A percentile compares a stretch with the other conserved stretches of the same genome.
Evolutionary conservation across 1,140 invertebrate species (phyloP).

Genomic region (Tribolium madens): DNA sequence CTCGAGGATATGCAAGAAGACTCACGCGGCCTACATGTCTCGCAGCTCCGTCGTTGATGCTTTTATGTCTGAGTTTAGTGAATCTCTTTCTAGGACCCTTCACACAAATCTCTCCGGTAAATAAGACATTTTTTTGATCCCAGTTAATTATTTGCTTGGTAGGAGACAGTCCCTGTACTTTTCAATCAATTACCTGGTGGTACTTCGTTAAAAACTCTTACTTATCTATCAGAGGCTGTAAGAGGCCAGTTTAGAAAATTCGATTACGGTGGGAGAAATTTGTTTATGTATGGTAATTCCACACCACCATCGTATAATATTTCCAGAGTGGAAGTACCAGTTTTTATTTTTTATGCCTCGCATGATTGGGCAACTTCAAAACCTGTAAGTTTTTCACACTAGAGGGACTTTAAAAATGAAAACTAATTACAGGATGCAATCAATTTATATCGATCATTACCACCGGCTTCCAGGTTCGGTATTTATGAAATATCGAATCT

Average conservation of each 20-base stretch:
- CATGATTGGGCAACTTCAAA: slow-evolving; percentile 60
- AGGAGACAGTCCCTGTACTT: slow-evolving; percentile 62
- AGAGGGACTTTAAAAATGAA: neutral
- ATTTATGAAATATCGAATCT: slow-evolving; percentile 67
- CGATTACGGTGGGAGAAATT: slow-evolving; percentile 60
- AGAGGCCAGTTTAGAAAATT: slow-evolving; percentile 58
- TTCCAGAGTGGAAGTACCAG: slow-evolving; percentile 59
- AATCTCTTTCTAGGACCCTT: slow-evolving; percentile 60
- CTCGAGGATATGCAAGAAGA: slow-evolving; percentile 52
- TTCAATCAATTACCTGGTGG: slow-evolving; percentile 63
- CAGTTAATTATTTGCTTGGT: slow-evolving; percentile 26
- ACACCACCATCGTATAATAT: slow-evolving; percentile 61
- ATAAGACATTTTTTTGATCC: slow-evolving; percentile 22
- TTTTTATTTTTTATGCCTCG: slow-evolving; percentile 58
- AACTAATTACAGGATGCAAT: slow-evolving; percentile 58
- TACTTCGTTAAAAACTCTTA: slow-evolving; percentile 59
- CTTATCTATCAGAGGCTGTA: slow-evolving; percentile 56
- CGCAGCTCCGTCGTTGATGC: slow-evolving; percentile 56
- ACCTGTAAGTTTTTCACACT: slow-evolving; percentile 49
- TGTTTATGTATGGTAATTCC: slow-evolving; percentile 53
- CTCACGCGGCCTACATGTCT: slow-evolving; percentile 55
- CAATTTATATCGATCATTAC: slow-evolving; percentile 56
- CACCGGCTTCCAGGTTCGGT: slow-evolving; percentile 52
- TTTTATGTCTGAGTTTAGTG: slow-evolving; percentile 53
- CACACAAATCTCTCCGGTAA: slow-evolving; percentile 59